Base-by-base conservation (phyloP, 2,797 vertebrate species). In the Cossypha niveicapilla region DNA sequence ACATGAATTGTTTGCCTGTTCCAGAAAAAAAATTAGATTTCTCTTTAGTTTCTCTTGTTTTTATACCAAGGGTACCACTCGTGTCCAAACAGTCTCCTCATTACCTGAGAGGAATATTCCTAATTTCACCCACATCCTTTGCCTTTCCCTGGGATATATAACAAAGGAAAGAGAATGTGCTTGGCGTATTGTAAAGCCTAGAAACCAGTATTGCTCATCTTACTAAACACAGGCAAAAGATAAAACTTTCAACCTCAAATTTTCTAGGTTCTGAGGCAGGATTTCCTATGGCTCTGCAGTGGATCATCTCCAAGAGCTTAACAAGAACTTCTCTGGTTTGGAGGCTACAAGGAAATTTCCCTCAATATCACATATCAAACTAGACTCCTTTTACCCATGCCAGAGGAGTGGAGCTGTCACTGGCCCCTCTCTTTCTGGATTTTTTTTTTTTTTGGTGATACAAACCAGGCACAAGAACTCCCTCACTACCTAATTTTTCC, bases 401-500 rank as follows among this genome's bases (percentile, higher is more conserved):
- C 65, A 80, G 94, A 60, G 48, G 30, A 88, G 25, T 39, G 34
- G 32, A 76, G 45, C 72, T 92, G 53, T 61, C 77, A 82, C 18
- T 42, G 62, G 41, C 61, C 34, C 65, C 71, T 81, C 62, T 88
- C 62, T n/a, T 70, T 78, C 62, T 50, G 10, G 1, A 6, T 63
- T n/a, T 37, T 5, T 28, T 27, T 25, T 35, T 42, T 39, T 22
- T 56, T 60, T 61, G 41, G 28, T 93, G 90, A 97, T 79, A 94
- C 34, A 96, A 96, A 93, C 84, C 97, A 97, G 96, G 54, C 83
- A 67, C 50, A 82, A 53, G 42, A 72, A 86, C 63, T 86, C 61
- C 61, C 50, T 94, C 66, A 42, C 23, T 65, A 65, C 71, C 42
- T 67, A 56, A 32, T 78, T 96, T 92, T 95, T 89, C 86, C 27